Base-by-base conservation (phyloP, 1,140 invertebrate genomes). In the Odontomachus brunneus region DNA sequence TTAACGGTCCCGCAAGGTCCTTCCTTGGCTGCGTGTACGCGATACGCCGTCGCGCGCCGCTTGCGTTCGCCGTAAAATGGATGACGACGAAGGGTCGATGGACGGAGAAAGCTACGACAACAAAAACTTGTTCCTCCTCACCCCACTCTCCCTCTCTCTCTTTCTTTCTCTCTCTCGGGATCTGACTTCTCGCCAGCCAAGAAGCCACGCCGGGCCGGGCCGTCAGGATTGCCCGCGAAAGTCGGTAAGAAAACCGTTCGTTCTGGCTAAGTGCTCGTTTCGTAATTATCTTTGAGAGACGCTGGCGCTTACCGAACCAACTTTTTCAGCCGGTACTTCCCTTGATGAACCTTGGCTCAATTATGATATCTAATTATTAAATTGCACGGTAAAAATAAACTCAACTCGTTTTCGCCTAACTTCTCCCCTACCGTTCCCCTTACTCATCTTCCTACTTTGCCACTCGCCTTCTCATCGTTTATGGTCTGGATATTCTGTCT, bases 1-100 rank as follows among this genome's bases (percentile, higher is more conserved):
- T 90, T 90, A 88, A 90, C 75, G 86, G 84, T 82, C 84, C 67
- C 66, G 81, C 67, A 74, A 84, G 83, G 83, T 89, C 89, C 89
- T 85, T 90, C 90, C 90, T 84, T 89, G 89, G 53, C 66, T 75
- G 82, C 71, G 83, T 86, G 81, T 67, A 84, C 57, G 76, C 88
- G 84, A 90, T 88, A 83, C 5, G 86, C 85, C 84, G 74, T 65
- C 88, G 29, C 29, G 29, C 29, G 5, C 29, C 29, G 88, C 86
- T 87, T 83, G 74, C 86, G 75, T 53, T 44, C 66, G 38, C 57
- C 38, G 15, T 12, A 65, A 48, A 81, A 85, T 44, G 24, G 48
- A 84, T 51, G 69, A 84, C n/a, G 38, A 19, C 29, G 75, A 33
- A 55, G 26, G 63, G 33, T 29, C 65, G 65, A 80, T 76, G 53